Percentiles rank a stretch among this genome's conserved stretches.
phyloP scores from a whole-genome alignment of 2,797 vertebrate species.

The Danionella dracula region DNA sequence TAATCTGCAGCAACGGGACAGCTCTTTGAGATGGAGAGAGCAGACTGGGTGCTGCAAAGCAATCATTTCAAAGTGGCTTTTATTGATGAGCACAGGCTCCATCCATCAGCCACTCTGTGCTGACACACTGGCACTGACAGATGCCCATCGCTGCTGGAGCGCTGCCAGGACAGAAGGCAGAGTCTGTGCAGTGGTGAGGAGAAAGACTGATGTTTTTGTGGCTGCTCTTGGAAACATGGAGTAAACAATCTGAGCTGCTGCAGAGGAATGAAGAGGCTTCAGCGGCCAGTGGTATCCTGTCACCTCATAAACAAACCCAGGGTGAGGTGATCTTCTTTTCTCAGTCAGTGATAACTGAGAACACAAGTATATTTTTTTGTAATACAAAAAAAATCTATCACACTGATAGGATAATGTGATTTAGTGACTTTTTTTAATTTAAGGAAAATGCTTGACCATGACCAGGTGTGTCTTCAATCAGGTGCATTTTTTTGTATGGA shows the following conservation, averaged over 20 bases:
- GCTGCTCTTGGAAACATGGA: neutral
- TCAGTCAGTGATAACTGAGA: neutral
- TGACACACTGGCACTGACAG: conserved; percentile 42
- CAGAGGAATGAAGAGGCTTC: neutral
- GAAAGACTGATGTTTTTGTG: neutral
- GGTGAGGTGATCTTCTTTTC: neutral
- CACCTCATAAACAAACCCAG: neutral
- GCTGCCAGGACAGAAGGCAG: conserved; percentile 1
- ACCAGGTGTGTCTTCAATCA: no score
- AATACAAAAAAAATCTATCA: no score
- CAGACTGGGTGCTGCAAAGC: conserved; percentile 9
- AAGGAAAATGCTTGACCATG: no score
- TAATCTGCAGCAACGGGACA: neutral
- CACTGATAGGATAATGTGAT: no score
- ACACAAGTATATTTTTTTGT: no score
- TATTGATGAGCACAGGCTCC: conserved; percentile 35
- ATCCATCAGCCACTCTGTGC: conserved; percentile 40
- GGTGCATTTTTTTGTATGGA: no score
- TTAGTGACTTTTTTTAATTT: no score
- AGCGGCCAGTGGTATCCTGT: neutral
- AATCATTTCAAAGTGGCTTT: conserved; percentile 40
- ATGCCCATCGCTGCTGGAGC: conserved; percentile 27
- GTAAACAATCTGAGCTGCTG: conserved; percentile 21
- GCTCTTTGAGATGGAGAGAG: neutral
- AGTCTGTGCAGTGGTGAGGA: neutral